Base-by-base conservation (phyloP, 1,140 invertebrate species). In the Bombus turneri region DNA sequence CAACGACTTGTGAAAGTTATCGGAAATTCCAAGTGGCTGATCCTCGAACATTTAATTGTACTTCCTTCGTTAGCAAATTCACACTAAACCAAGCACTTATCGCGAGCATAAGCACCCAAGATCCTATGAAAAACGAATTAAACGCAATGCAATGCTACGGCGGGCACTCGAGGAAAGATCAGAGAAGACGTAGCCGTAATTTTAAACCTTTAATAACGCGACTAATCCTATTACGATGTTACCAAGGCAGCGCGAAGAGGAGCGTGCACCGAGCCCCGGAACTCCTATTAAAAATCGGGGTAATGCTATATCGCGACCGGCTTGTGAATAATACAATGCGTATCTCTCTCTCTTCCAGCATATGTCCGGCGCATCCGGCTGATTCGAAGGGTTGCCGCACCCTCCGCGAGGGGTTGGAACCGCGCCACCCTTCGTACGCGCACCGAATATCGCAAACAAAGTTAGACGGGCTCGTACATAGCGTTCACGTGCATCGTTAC, bases 161-260 rank as follows among this genome's bases (percentile, higher is more conserved):
- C 2, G 34, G 39, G 5, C 41, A n/a, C 75, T 31, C 3, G 59
- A 47, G 47, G 69, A 28, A 34, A 34, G 57, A 88, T 80, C 79
- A 64, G 66, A 90, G 78, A 82, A 88, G 90, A 87, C 81, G 88
- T 39, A 81, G 69, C 66, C 87, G 81, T 87, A 87, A 90, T 89
- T 91, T 88, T 74, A 87, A 87, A 90, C 86, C 84, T 81, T 83
- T 91, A 90, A 91, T 91, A 90, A 91, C 90, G 89, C 92, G 89
- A 93, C 90, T 93, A 93, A 94, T 94, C 93, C 91, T 91, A 93
- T 94, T 94, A 93, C 85, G 83, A 91, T 91, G 89, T 91, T 88
- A 87, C 83, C 89, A 77, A 69, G 41, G 31, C 66, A 81, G 43
- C 18, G 76, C 39, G 66, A 69, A 72, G 83, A 81, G 88, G 82